Percentiles rank a stretch among this genome's conserved stretches.
phyloP scores from a whole-genome alignment of 2,797 vertebrate species.

The Chiroxiphia lanceolata region DNA sequence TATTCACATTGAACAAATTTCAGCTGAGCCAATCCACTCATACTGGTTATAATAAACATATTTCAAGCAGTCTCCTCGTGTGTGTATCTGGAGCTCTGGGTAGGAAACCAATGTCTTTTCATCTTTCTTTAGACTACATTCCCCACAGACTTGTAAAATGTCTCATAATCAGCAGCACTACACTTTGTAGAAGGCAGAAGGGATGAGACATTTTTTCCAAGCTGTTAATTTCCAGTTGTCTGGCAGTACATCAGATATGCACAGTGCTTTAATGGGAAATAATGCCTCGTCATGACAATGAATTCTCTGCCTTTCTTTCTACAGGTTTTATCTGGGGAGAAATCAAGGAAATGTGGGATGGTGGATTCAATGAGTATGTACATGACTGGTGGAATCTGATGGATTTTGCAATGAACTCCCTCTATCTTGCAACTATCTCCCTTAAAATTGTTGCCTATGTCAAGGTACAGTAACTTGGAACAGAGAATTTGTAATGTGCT shows the following conservation, averaged over 20 bases:
- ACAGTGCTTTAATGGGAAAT: neutral
- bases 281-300: neutral
- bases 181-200: neutral
- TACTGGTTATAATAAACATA: neutral
- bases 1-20: neutral
- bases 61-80: neutral
- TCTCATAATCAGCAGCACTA: neutral
- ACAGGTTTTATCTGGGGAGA: slow-evolving; percentile 98
- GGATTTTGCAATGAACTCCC: slow-evolving; percentile 99
- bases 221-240: slow-evolving; percentile 5
- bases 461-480: slow-evolving; percentile 81
- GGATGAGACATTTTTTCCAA: neutral
- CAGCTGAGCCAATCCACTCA: neutral
- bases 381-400: slow-evolving; percentile 99
- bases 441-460: slow-evolving; percentile 97
- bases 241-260: neutral
- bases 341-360: slow-evolving; percentile 99
- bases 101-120: neutral
- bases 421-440: slow-evolving; percentile 96
- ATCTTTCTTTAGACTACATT: neutral
- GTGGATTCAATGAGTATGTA: slow-evolving; percentile 95
- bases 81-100: neutral
- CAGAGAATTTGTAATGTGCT: neutral
- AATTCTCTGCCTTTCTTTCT: slow-evolving; percentile 29
- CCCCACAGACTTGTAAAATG: neutral